These are phyloP conservation scores for Limosa lapponica DNA, from an alignment of 2,797 vertebrate species.

Conservation along the genomic window DNA sequence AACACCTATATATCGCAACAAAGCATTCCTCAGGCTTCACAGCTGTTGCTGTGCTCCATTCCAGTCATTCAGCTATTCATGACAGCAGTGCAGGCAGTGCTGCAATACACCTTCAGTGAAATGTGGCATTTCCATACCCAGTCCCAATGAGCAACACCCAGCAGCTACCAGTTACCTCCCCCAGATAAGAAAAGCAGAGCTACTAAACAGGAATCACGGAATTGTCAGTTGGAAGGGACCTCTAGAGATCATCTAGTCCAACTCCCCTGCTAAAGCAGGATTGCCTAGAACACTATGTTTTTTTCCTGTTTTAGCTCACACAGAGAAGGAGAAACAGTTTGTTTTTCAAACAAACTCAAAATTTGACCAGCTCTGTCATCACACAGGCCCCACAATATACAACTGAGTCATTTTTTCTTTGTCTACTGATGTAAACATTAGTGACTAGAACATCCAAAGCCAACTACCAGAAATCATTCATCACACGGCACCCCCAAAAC, in stretches of 20 bases:
- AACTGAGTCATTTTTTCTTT: neutral
- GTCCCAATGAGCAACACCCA: neutral
- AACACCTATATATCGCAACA: neutral
- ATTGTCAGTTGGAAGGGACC: no score
- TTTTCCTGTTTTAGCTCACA: neutral
- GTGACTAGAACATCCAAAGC: neutral
- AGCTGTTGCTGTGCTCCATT: neutral
- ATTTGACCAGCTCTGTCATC: conserved; percentile 12
- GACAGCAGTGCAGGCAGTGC: neutral
- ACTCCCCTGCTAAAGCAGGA: no score
- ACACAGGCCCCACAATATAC: neutral
- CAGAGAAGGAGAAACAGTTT: neutral
- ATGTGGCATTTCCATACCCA: neutral
- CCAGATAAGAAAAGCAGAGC: neutral
- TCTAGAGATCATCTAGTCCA: no score
- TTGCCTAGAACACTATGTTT: no score
- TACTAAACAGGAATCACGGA: neutral
- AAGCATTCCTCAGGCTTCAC: neutral
- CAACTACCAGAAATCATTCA: conserved; percentile 18
- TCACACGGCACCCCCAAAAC: neutral
- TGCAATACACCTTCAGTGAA: neutral
- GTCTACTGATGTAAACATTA: conserved; percentile 6
- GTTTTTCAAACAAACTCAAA: neutral
- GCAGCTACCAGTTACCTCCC: neutral
- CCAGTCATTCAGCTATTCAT: neutral